Base-by-base conservation (phyloP, 1,140 invertebrate genomes). In the Mylabris phalerata region DNA sequence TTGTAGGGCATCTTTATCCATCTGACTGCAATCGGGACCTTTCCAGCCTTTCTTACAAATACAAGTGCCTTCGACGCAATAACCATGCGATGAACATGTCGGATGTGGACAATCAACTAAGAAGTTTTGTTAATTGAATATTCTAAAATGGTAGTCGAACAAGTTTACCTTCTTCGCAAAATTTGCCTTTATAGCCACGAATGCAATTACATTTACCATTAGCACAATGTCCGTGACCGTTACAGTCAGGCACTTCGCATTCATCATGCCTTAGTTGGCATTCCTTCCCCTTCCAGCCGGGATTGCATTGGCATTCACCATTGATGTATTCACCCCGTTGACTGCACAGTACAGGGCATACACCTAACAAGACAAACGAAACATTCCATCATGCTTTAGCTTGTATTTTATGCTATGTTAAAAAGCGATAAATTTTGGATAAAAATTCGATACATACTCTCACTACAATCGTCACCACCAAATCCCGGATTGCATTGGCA, bases 401-500 rank as follows among this genome's bases (percentile, higher is more conserved):
- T 55, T 42, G 41, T 45, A 51, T 47, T 19, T 19, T 19, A 19
- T 19, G 19, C 19, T 1, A 19, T n/a, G 45, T 49, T 57, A 57
- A 46, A 48, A 9, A 27, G 51, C 51, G 41, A 38, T 50, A 39
- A 13, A 27, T 38, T 26, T 42, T 48, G 10, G 11, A 55, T 46
- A 39, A 47, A 13, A 9, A 47, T 9, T 9, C 9, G 9, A 42
- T 42, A 84, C 88, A 84, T 83, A 92, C 95, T 96, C 75, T 98
- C 90, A 71, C 92, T 93, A 74, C 97, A 99, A 72, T 97, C 94
- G 52, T 92, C 88, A n/a, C 95, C 95, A 10, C 91, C 91, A 73
- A 93, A 98, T n/a, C 96, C 96, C 48, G 93, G 87, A 74, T 93
- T 95, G 73, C 97, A 99, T 63, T 93, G 88, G 72, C 97, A 99